Percentiles rank a stretch among this genome's conserved stretches.
These are phyloP conservation scores for Mugil cephalus DNA, from an alignment of 2,113 vertebrate species.

Conservation along the genomic window DNA sequence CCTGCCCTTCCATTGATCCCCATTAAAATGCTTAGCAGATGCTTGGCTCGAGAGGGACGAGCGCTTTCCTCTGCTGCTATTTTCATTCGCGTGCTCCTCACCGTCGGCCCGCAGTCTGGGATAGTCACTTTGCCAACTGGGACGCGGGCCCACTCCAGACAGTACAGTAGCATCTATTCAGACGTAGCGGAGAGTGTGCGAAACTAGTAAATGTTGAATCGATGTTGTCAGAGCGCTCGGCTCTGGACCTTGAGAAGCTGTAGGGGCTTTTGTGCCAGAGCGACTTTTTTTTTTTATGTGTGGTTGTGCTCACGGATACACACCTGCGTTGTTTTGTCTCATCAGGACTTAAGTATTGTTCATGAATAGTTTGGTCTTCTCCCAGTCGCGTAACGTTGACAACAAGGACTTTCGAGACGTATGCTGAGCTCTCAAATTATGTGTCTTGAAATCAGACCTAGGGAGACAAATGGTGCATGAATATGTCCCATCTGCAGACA, in stretches of 20 bases:
- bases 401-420: too few relatives aligned
- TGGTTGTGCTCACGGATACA: background rate
- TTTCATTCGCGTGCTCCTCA: slow-evolving; percentile 72
- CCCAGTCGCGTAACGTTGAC: too few relatives aligned
- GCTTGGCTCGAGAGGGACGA: slow-evolving; percentile 73
- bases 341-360: background rate
- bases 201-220: slow-evolving; percentile 26
- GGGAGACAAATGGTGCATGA: too few relatives aligned
- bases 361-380: background rate
- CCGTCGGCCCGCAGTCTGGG: slow-evolving; percentile 67
- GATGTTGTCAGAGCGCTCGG: slow-evolving; percentile 33
- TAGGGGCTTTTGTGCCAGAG: slow-evolving; percentile 14
- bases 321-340: slow-evolving; percentile 47
- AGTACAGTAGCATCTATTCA: slow-evolving; percentile 75
- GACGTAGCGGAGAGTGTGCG: background rate
- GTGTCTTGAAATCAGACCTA: too few relatives aligned
- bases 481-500: too few relatives aligned
- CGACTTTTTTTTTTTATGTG: slow-evolving; percentile 29
- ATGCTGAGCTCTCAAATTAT: too few relatives aligned
- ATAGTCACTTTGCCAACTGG: slow-evolving; percentile 76
- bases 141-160: slow-evolving; percentile 61
- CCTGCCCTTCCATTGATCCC: slow-evolving; percentile 82
- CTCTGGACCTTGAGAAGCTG: slow-evolving; percentile 11
- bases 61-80: slow-evolving; percentile 57
- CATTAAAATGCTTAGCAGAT: slow-evolving; percentile 85